Evolutionary conservation across 2,797 vertebrate species (phyloP).

Genomic region (Lepidocolaptes lacrymiger): DNA sequence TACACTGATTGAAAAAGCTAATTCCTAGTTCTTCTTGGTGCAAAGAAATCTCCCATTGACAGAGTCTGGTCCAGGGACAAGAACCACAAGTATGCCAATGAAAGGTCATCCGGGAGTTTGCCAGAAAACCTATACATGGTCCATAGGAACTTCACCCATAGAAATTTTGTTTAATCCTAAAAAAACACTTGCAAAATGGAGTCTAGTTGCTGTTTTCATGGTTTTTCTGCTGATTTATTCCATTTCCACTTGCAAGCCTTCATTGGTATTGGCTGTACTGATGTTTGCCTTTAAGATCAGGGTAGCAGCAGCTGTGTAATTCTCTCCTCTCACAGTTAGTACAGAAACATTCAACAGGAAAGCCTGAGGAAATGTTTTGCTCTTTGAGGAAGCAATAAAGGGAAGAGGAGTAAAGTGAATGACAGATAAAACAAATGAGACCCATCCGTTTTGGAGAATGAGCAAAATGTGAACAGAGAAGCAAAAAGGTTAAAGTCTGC

Average conservation of each 20-base stretch:
- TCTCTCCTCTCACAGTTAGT: not conserved
- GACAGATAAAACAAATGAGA: not conserved
- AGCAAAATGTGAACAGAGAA: not conserved
- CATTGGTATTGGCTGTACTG: not conserved
- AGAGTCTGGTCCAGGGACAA: not conserved
- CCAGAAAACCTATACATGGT: not conserved
- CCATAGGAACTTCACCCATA: not conserved
- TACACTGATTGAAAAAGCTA: not conserved
- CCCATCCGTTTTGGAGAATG: not conserved
- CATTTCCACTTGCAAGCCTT: not conserved
- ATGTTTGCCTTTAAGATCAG: not conserved
- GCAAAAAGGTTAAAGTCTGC: not conserved
- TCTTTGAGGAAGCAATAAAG: not conserved
- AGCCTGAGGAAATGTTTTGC: not conserved
- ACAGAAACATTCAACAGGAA: not conserved
- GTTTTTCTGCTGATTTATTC: not conserved
- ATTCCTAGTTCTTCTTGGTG: not conserved
- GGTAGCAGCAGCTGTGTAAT: accelerated
- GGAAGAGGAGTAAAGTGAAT: not conserved
- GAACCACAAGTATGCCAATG: not conserved
- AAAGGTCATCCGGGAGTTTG: not conserved
- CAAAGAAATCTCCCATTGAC: not conserved
- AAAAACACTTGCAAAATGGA: not conserved
- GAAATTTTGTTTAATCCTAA: not conserved
- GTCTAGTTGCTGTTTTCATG: not conserved